Evolutionary conservation across 2,888 invertebrate genomes (phyloP).

Genomic region (Gryllus longicercus): DNA sequence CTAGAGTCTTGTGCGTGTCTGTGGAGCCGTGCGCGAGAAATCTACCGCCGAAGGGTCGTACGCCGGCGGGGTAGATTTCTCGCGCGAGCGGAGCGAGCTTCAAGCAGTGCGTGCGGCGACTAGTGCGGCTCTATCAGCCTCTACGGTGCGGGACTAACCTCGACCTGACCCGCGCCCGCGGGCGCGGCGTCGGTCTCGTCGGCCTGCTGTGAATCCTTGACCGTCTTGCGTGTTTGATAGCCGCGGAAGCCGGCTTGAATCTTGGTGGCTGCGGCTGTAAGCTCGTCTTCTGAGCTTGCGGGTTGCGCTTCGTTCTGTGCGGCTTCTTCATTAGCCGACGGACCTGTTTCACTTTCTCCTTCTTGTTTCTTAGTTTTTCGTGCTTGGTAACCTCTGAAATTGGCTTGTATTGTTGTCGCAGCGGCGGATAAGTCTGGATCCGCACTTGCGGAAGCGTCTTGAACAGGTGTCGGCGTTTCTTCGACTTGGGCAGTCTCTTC

Average conservation of each 20-base stretch:
- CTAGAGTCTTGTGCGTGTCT: too few species aligned
- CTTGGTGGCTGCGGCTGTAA: slow-evolving; percentile 45
- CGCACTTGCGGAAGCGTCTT: neutral
- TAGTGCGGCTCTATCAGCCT: neutral
- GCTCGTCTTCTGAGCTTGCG: neutral
- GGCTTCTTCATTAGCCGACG: neutral
- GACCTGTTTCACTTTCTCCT: neutral
- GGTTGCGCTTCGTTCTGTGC: neutral
- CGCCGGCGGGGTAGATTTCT: too few species aligned
- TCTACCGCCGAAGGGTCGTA: too few species aligned
- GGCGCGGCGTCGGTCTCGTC: neutral
- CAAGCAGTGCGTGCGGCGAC: neutral
- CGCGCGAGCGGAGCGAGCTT: too few species aligned
- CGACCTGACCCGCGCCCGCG: neutral
- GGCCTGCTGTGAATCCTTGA: neutral
- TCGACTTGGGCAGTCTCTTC: slow-evolving; percentile 29
- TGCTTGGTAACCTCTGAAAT: slow-evolving; percentile 38
- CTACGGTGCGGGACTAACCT: slow-evolving; percentile 17
- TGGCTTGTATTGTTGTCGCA: slow-evolving; percentile 38
- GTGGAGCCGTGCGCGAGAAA: too few species aligned
- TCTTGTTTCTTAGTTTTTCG: slow-evolving; percentile 33
- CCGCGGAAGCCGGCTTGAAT: slow-evolving; percentile 50
- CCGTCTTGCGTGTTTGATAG: slow-evolving; percentile 48
- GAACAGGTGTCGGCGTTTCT: neutral
- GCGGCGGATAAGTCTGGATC: slow-evolving; percentile 23